Evolutionary conservation across 2,113 vertebrate genomes (phyloP), one percentile per base, ranked within the genome.

Genomic region (Marcusenius ussheri): DNA sequence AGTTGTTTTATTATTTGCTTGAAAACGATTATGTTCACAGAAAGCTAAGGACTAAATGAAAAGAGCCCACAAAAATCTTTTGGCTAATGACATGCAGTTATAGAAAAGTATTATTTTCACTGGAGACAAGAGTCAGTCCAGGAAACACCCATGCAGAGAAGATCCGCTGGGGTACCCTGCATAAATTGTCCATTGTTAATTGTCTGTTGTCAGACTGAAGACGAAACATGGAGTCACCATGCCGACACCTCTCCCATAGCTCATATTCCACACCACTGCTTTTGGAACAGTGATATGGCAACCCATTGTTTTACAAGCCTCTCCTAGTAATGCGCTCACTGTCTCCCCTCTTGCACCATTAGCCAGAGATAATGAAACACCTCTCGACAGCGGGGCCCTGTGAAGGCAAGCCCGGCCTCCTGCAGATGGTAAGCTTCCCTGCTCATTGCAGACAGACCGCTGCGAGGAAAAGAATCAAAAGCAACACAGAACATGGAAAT

Each of bases 341-440:
- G 53, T 89, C 91, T 51, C 92, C 92, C 89, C 92, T 83, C 93
- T 92, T 91, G 39, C 92, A 90, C 91, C 89, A 90, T 91, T 92
- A 93, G 93, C 91, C 91, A 92, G 91, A 92, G 93, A 94, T 94
- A 95, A 95, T 95, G 93, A 94, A 94, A 95, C 93, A 95, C 93
- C 93, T 95, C 88, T 46, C 62, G 70, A 90, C 88, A 89, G 91
- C 88, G 90, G 62, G 90, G 92, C 90, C 87, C 83, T 85, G 90
- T 83, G 58, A 56, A n/a, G 93, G 91, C 53, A 39, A 51, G 89
- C 74, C 47, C 88, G 35, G 31, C 62, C 89, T 87, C 89, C 88
- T 90, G 87, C 90, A 47, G 66, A 58, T 19, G 31, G 27, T 51
- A 56, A 83, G 83, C 62, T 83, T 90, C 42, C 80, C 45, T 7